phyloP scores from a whole-genome alignment of 2,797 vertebrate species.

The Myotis myotis region DNA sequence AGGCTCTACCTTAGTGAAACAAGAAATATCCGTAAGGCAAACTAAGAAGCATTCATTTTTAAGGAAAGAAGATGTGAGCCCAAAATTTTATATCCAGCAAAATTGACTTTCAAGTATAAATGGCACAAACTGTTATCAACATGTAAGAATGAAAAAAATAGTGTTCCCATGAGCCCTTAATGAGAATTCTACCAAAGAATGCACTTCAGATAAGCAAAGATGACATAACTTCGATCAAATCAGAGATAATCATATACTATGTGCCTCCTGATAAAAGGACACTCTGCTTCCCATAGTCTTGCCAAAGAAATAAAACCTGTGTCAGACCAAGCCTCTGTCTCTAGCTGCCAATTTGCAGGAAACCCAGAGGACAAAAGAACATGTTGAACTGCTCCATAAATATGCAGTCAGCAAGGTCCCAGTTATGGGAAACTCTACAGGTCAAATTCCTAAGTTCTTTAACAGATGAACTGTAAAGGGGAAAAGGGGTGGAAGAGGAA shows the following conservation, averaged over 20 bases:
- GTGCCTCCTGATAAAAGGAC: not conserved
- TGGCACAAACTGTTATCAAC: not conserved
- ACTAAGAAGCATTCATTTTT: not conserved
- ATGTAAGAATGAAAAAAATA: conserved; percentile 28
- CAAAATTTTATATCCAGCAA: conserved; percentile 18
- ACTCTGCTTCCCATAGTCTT: not conserved
- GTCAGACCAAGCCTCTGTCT: not conserved
- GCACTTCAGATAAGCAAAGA: conserved; percentile 18
- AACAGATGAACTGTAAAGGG: not conserved
- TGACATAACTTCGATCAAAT: not conserved
- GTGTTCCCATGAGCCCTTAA: not conserved
- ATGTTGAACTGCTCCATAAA: not conserved
- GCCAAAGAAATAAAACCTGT: not conserved
- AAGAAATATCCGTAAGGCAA: conserved; percentile 15
- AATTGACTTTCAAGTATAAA: conserved; percentile 14
- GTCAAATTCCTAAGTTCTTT: not conserved
- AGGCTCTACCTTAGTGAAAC: not conserved
- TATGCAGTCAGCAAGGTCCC: not conserved
- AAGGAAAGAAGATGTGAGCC: not conserved
- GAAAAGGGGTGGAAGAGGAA: not conserved
- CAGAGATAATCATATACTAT: not conserved
- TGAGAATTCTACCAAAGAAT: not conserved
- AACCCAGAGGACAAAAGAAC: not conserved
- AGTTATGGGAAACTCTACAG: not conserved
- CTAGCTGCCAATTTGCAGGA: not conserved